Base-by-base conservation (phyloP, 2,888 invertebrate species). In the Eristalis pertinax region DNA sequence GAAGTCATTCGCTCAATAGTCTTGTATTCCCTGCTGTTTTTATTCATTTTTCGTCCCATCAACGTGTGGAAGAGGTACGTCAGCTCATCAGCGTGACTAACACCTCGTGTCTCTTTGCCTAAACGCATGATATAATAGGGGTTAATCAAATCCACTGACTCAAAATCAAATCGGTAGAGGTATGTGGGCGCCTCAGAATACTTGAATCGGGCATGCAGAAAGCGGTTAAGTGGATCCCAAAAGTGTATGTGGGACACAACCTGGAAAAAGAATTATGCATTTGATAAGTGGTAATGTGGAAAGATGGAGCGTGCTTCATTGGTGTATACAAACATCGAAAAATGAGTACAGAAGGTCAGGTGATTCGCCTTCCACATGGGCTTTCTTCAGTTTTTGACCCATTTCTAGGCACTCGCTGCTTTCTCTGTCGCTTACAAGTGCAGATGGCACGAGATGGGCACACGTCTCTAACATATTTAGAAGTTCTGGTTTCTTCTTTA, bases 71-170 rank as follows among this genome's bases (percentile, higher is more conserved):
- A 93, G 0, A 93, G 89, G 78, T 92, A 93, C 29, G 90, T 90
- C 22, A 93, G 87, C 73, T 93, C 93, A 87, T 93, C 93, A 1
- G 91, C 92, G 88, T 93, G 93, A 38, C 92, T 91, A 0, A 90
- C 91, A 11, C 93, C 93, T 0, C 90, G 89, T 26, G 91, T 74
- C 43, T 90, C 89, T 4, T 89, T 89, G 13, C 91, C 92, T 41
- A 92, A 92, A 10, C 92, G 89, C 15, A 92, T 75, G 35, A 91
- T 90, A n/a, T 91, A 90, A 56, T 92, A 91, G 50, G 91, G 89
- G 75, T 92, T 92, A 69, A 90, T 90, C 15, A 88, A 77, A 2
- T 90, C 89, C 38, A 90, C 89, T 1, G 93, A 92, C 69, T 93
- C 93, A 75, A 91, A 91, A 24, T 92, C 92, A 85, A 93, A 93